A percentile compares a stretch with the other conserved stretches of the same genome.
Conservation (phyloP, 2,888 invertebrate genomes). For the Acleris holmiana region DNA sequence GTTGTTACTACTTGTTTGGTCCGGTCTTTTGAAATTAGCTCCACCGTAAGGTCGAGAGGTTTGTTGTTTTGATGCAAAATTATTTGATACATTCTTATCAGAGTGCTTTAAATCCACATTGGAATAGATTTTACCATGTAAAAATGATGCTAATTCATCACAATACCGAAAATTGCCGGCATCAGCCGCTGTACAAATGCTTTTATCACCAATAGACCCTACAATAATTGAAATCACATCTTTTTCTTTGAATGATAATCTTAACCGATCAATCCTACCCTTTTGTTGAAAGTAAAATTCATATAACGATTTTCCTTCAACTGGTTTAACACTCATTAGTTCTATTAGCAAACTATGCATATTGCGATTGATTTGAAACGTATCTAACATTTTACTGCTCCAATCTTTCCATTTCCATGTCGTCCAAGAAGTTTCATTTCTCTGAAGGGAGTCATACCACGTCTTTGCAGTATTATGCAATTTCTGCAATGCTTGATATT, state of each 20-base stretch:
- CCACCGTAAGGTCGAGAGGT: constrained; percentile 12
- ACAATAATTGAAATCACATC: constrained; percentile 45
- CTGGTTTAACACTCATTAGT: constrained; percentile 37
- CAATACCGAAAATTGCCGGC: constrained; percentile 19
- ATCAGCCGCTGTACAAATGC: constrained; percentile 33
- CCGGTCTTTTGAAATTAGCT: not conserved
- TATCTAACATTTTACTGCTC: constrained; percentile 43
- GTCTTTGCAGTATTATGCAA: constrained; percentile 45
- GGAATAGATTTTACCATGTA: no score
- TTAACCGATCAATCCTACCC: constrained; percentile 41
- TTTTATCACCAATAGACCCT: constrained; percentile 42
- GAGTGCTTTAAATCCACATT: not conserved
- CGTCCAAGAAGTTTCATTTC: constrained; percentile 46
- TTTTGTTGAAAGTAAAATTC: no score
- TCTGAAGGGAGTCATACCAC: constrained; percentile 44
- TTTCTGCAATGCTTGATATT: constrained; percentile 45
- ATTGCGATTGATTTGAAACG: constrained; percentile 42
- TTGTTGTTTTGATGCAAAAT: constrained; percentile 6
- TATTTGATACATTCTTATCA: not conserved
- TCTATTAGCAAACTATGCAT: constrained; percentile 41
- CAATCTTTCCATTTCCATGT: constrained; percentile 47
- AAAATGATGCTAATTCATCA: constrained; percentile 37
- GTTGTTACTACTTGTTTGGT: not conserved
- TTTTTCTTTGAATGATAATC: constrained; percentile 40
- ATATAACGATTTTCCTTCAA: constrained; percentile 40